A percentile compares a stretch with the other conserved stretches of the same genome.
These are phyloP conservation scores for Ara ararauna DNA, from an alignment of 2,797 vertebrate species.

Conservation along the genomic window DNA sequence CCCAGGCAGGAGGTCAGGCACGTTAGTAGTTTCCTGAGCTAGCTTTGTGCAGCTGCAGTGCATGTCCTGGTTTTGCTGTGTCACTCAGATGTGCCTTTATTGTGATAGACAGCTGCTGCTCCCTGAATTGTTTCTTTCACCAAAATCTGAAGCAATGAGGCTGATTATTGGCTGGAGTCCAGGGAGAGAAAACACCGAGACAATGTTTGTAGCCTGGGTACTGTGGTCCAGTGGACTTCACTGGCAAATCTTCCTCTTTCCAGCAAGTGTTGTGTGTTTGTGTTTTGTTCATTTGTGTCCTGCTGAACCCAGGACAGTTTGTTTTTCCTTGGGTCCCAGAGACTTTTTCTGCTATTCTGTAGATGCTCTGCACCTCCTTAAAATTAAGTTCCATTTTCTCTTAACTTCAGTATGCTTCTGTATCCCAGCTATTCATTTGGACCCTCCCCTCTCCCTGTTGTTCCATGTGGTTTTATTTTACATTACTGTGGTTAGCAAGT, in stretches of 20 bases:
- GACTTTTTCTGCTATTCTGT: neutral
- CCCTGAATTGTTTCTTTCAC: slow-evolving; percentile 61
- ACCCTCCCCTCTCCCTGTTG: neutral
- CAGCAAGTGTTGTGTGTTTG: neutral
- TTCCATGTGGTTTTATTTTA: neutral
- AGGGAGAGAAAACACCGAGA: slow-evolving; percentile 3
- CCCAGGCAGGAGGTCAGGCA: neutral
- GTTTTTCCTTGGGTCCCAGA: neutral
- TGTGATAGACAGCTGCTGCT: slow-evolving; percentile 29
- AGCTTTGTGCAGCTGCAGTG: slow-evolving; percentile 14
- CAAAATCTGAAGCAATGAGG: slow-evolving; percentile 22
- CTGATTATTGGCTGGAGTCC: slow-evolving; percentile 16
- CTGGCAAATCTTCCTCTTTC: neutral
- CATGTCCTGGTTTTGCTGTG: neutral
- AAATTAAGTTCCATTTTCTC: neutral
- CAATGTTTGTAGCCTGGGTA: neutral
- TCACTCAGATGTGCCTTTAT: neutral
- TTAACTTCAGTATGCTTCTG: neutral
- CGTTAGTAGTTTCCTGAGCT: neutral
- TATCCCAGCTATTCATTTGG: neutral
- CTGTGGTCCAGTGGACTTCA: neutral
- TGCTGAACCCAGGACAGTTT: neutral
- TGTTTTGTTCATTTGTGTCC: neutral
- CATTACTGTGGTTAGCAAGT: neutral
- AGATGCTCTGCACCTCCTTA: neutral